phyloP scores from a whole-genome alignment of 2,113 vertebrate genomes.

The Vimba vimba region DNA sequence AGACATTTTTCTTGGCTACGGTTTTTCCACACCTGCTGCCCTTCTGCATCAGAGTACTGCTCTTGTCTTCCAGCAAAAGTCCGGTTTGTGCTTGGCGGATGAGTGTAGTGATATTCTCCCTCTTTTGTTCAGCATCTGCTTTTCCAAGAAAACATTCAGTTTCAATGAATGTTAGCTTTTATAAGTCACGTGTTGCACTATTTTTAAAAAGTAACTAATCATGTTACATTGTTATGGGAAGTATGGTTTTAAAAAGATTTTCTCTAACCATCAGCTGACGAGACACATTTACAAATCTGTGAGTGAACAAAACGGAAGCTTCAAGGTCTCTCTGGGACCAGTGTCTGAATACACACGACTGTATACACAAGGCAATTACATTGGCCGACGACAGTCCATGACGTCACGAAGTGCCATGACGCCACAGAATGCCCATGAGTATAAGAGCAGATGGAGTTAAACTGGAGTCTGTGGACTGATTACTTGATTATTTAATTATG shows the following conservation, averaged over 20 bases:
- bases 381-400: too few species aligned
- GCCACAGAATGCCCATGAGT: too few species aligned
- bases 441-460: too few species aligned
- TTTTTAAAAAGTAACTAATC: not conserved
- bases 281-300: not conserved
- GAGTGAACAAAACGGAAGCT: not conserved
- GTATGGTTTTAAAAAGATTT: not conserved
- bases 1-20: not conserved
- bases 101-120: slow-evolving; percentile 52
- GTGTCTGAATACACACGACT: too few species aligned
- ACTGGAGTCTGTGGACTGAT: too few species aligned
- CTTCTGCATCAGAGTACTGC: slow-evolving; percentile 31
- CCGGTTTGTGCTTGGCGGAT: slow-evolving; percentile 44
- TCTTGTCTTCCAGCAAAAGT: slow-evolving; percentile 43
- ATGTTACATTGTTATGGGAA: not conserved
- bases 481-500: too few species aligned
- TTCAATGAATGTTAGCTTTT: not conserved
- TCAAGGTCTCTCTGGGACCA: not conserved
- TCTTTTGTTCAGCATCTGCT: slow-evolving; percentile 60
- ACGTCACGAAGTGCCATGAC: too few species aligned
- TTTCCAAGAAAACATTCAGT: not conserved
- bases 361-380: too few species aligned
- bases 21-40: slow-evolving; percentile 69
- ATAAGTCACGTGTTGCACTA: not conserved
- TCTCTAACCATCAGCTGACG: too few species aligned